Percentiles rank a stretch among this genome's conserved stretches.
Conservation (phyloP, 2,797 vertebrate species). For the Cottoperca gobio region DNA sequence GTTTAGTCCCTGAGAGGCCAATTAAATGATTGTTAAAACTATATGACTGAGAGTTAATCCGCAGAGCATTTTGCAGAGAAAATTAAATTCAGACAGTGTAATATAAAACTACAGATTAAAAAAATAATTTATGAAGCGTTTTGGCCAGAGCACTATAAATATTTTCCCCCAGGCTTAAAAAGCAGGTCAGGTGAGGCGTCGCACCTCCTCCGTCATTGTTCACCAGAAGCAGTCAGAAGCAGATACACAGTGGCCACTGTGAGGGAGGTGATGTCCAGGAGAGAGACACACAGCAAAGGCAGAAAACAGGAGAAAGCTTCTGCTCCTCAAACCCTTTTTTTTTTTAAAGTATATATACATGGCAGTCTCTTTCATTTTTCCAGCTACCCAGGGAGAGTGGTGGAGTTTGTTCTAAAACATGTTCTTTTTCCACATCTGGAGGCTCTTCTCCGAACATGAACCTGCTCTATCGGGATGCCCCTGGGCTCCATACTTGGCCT, state of each 20-base stretch:
- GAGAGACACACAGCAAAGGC: constrained; percentile 30
- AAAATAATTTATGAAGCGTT: constrained; percentile 14
- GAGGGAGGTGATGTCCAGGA: constrained; percentile 17
- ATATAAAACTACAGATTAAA: constrained; percentile 8
- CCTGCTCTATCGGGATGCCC: constrained; percentile 16
- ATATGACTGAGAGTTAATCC: constrained; percentile 25
- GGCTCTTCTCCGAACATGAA: background rate
- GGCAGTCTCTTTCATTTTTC: too few species aligned
- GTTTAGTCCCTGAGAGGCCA: constrained; percentile 62
- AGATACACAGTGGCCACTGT: background rate
- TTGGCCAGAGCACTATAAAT: constrained; percentile 17
- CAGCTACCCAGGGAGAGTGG: too few species aligned
- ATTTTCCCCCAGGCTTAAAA: constrained; percentile 6
- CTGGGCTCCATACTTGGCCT: constrained; percentile 21
- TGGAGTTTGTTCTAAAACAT: constrained; percentile 34
- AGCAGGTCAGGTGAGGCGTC: constrained; percentile 5
- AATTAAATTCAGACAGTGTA: constrained; percentile 19
- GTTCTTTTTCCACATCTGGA: background rate
- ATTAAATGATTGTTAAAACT: constrained; percentile 68
- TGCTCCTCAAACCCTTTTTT: constrained; percentile 56
- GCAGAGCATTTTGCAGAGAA: constrained; percentile 20
- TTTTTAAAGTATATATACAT: too few species aligned
- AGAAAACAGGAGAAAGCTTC: constrained; percentile 29
- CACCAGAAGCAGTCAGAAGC: constrained; percentile 2
- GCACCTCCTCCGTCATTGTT: constrained; percentile 1